Conservation (phyloP, 2,113 vertebrate genomes). For the Thomomys bottae region DNA sequence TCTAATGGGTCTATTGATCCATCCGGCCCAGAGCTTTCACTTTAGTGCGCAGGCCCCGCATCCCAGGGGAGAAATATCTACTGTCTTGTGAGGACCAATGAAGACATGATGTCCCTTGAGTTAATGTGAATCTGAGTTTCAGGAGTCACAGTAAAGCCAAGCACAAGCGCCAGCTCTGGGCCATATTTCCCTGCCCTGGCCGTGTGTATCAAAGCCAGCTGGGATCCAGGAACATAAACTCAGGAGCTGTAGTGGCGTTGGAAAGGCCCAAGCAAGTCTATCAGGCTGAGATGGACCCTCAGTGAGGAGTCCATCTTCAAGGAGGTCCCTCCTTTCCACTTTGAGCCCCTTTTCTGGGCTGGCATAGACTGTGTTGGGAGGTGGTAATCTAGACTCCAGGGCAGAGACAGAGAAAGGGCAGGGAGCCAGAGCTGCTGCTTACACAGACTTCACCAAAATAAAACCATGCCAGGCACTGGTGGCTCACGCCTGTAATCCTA, state of each 20-base stretch:
- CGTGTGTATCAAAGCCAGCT: not conserved
- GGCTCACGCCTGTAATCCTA: too few species aligned
- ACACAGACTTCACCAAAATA: slow-evolving; percentile 76
- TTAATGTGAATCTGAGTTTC: not conserved
- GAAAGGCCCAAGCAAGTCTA: slow-evolving; percentile 68
- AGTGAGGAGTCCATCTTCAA: too few species aligned
- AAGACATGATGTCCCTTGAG: not conserved
- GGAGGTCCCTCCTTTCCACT: too few species aligned
- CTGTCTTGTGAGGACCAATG: not conserved
- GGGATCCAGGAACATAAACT: not conserved
- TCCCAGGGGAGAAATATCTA: too few species aligned
- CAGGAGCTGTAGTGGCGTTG: slow-evolving; percentile 15
- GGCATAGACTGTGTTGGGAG: too few species aligned
- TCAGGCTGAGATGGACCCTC: not conserved
- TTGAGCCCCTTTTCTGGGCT: slow-evolving; percentile 15
- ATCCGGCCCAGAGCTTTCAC: not conserved
- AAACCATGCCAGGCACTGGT: not conserved
- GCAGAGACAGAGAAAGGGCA: slow-evolving; percentile 15
- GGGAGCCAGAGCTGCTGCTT: slow-evolving; percentile 72
- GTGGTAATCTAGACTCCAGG: slow-evolving; percentile 68
- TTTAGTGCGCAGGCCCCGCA: not conserved
- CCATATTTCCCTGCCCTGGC: fast-evolving
- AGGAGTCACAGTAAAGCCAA: not conserved
- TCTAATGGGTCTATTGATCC: too few species aligned
- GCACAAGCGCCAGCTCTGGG: fast-evolving